Percentiles rank a stretch among this genome's conserved stretches.
phyloP scores from a whole-genome alignment of 1,140 invertebrate genomes.

The Oncopodura yosiiana region DNA sequence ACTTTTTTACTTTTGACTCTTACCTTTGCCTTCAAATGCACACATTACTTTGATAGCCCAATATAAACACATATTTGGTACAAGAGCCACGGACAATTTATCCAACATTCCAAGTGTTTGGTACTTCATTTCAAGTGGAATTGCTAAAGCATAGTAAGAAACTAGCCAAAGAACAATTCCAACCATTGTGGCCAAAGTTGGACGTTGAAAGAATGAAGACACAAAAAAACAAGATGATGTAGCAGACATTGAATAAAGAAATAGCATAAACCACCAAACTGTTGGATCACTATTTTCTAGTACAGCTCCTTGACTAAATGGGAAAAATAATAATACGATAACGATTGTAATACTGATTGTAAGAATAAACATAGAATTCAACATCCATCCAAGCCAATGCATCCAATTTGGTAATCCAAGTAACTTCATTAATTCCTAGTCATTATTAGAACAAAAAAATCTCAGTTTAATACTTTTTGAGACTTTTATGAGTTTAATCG shows the following conservation, averaged over 20 bases:
- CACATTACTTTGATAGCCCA: slow-evolving; percentile 28
- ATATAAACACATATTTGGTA: slow-evolving; percentile 28
- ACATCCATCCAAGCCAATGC: slow-evolving; percentile 34
- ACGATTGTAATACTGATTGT: slow-evolving; percentile 27
- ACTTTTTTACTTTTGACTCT: not conserved
- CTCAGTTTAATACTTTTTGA: no score
- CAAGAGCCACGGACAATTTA: slow-evolving; percentile 16
- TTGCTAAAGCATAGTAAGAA: slow-evolving; percentile 12
- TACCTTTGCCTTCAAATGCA: slow-evolving; percentile 32
- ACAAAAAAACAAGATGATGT: slow-evolving; percentile 33
- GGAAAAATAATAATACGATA: slow-evolving; percentile 20
- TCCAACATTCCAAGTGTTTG: slow-evolving; percentile 3
- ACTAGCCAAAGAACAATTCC: slow-evolving; percentile 30
- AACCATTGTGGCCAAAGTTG: slow-evolving; percentile 27
- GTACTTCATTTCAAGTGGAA: slow-evolving; percentile 16
- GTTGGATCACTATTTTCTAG: slow-evolving; percentile 23
- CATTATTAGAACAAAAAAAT: no score
- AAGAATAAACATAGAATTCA: slow-evolving; percentile 29
- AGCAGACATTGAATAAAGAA: slow-evolving; percentile 23
- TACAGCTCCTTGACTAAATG: slow-evolving; percentile 25
- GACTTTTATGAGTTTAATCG: no score
- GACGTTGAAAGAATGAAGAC: slow-evolving; percentile 28
- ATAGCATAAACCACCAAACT: slow-evolving; percentile 31
- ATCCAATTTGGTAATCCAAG: slow-evolving; percentile 16
- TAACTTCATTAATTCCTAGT: slow-evolving; percentile 24